Evolutionary conservation across 2,113 vertebrate genomes (phyloP).

Genomic region (Onychostoma macrolepis): DNA sequence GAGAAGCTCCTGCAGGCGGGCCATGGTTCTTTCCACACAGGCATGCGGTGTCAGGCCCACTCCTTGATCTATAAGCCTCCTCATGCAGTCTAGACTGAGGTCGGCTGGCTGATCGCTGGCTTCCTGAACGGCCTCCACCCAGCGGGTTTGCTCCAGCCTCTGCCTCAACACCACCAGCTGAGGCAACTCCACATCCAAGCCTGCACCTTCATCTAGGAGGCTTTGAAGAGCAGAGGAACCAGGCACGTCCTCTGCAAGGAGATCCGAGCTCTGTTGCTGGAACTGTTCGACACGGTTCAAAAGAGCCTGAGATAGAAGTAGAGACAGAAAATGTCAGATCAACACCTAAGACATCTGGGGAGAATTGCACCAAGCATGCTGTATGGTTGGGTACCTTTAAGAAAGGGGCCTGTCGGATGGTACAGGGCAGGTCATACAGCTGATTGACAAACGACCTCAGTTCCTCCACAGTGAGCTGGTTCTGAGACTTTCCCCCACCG

Average conservation of each 20-base stretch:
- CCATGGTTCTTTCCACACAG: slow-evolving; percentile 93
- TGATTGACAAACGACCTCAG: slow-evolving; percentile 89
- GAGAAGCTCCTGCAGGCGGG: slow-evolving; percentile 91
- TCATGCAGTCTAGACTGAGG: slow-evolving; percentile 91
- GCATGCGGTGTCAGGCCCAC: slow-evolving; percentile 90
- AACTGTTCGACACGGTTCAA: slow-evolving; percentile 90
- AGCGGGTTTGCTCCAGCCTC: slow-evolving; percentile 90
- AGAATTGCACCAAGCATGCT: not conserved
- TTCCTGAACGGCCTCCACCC: slow-evolving; percentile 89
- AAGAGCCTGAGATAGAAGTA: slow-evolving; percentile 79
- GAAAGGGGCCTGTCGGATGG: slow-evolving; percentile 87
- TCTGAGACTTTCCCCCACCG: slow-evolving; percentile 91
- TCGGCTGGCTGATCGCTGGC: slow-evolving; percentile 79
- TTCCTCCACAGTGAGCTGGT: slow-evolving; percentile 89
- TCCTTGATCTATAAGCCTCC: slow-evolving; percentile 93
- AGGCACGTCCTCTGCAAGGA: slow-evolving; percentile 86
- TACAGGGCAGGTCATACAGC: slow-evolving; percentile 87
- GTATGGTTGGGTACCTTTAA: slow-evolving; percentile 81
- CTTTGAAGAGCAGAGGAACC: slow-evolving; percentile 83
- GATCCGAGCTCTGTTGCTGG: slow-evolving; percentile 82
- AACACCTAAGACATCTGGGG: not conserved
- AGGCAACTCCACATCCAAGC: slow-evolving; percentile 91
- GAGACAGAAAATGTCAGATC: not conserved
- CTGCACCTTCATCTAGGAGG: slow-evolving; percentile 88
- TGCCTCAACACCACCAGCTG: slow-evolving; percentile 83